A percentile compares a stretch with the other conserved stretches of the same genome.
Evolutionary conservation across 64 coral and sea anemone species (phyloP).

Genomic region (Stichodactyla mertensii): DNA sequence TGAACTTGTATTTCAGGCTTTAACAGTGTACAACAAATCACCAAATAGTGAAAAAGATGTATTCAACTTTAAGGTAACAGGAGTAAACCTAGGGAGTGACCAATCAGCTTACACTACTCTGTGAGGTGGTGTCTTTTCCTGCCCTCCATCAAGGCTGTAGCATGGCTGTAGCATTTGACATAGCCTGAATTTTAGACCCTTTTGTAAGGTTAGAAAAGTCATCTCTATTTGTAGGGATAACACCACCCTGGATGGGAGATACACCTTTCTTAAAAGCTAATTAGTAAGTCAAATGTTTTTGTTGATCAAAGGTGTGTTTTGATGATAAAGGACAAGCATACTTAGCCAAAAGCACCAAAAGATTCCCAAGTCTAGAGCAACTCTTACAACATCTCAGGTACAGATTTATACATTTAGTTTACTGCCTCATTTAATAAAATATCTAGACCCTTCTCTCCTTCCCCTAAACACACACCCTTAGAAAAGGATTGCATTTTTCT

Average conservation of each 20-base stretch:
- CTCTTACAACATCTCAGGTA: constrained; percentile 50
- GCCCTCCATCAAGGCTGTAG: too few relatives aligned
- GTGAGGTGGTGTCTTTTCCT: too few relatives aligned
- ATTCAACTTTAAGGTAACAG: constrained; percentile 49
- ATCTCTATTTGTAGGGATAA: too few relatives aligned
- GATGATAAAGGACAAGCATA: constrained; percentile 18
- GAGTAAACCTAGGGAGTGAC: background rate
- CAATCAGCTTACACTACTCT: too few relatives aligned
- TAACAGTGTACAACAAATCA: constrained; percentile 47
- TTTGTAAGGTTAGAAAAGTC: too few relatives aligned
- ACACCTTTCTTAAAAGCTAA: background rate
- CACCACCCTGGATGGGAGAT: background rate
- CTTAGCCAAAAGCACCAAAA: constrained; percentile 37
- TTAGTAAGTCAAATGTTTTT: background rate
- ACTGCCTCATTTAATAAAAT: too few relatives aligned
- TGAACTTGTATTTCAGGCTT: constrained; percentile 14
- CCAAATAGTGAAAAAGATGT: constrained; percentile 32
- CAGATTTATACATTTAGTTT: too few relatives aligned
- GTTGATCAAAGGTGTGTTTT: constrained; percentile 17
- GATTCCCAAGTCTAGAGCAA: constrained; percentile 26
- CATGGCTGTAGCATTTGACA: too few relatives aligned
- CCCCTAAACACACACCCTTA: too few relatives aligned
- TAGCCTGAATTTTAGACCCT: too few relatives aligned
- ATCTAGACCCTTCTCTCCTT: too few relatives aligned
- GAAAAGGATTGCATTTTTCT: too few relatives aligned